Conservation (phyloP, 2,888 invertebrate genomes). For the Oscheius myriophilus region DNA sequence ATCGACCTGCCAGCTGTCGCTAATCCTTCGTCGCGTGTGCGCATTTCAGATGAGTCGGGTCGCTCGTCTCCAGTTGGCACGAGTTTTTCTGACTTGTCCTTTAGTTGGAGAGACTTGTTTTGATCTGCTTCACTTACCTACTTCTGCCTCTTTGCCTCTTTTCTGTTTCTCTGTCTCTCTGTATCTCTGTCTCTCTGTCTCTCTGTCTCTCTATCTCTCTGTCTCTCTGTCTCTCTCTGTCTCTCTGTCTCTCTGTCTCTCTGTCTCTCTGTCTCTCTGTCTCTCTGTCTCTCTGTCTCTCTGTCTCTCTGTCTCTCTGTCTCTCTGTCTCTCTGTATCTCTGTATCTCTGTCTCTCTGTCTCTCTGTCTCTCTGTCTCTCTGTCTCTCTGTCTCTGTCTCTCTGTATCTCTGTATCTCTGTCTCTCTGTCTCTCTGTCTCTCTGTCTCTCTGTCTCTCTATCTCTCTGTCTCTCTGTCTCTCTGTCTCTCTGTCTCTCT, state of each 20-base stretch:
- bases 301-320: neutral
- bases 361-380: too few species aligned
- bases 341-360: neutral
- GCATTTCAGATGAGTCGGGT: constrained; percentile 23
- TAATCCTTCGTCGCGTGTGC: constrained; percentile 27
- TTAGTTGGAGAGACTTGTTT: neutral
- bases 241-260: neutral
- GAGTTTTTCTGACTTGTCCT: neutral
- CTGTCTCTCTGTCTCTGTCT: too few species aligned
- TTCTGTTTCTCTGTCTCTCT: constrained; percentile 3
- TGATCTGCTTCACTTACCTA: neutral
- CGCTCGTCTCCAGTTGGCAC: constrained; percentile 11
- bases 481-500: neutral
- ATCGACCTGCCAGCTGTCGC: constrained; percentile 30
- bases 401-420: too few species aligned
- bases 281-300: constrained; percentile 13
- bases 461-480: constrained; percentile 6
- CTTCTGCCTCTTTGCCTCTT: neutral
- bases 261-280: constrained; percentile 17
- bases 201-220: constrained; percentile 4
- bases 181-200: constrained; percentile 12
- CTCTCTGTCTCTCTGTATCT: neutral
- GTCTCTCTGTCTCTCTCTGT: constrained; percentile 4
- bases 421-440: too few species aligned
- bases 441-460: too few species aligned